These are phyloP conservation scores for Abscondita cerata DNA, from an alignment of 2,888 invertebrate genomes.

Conservation along the genomic window DNA sequence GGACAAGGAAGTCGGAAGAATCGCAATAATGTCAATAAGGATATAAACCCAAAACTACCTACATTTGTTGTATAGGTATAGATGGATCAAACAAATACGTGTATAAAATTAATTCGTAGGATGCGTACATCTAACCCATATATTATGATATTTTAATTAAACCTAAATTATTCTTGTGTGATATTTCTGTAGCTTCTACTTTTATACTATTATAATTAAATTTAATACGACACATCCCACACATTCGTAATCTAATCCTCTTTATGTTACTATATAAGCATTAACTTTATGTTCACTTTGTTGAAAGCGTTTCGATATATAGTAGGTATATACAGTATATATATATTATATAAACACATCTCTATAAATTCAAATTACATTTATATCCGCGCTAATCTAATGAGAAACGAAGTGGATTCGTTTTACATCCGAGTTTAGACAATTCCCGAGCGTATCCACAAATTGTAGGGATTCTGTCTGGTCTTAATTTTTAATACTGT, in stretches of 20 bases:
- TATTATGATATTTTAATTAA: slow-evolving; percentile 8
- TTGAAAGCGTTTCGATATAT: slow-evolving; percentile 18
- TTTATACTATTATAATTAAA: slow-evolving; percentile 14
- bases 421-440: slow-evolving; percentile 21
- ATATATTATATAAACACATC: slow-evolving; percentile 8
- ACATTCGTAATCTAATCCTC: slow-evolving; percentile 14
- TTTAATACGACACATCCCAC: slow-evolving; percentile 18
- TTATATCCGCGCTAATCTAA: slow-evolving; percentile 23
- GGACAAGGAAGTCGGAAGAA: too few relatives aligned
- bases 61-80: too few relatives aligned
- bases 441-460: slow-evolving; percentile 21
- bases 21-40: too few relatives aligned
- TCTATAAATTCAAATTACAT: slow-evolving; percentile 25
- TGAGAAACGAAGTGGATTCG: slow-evolving; percentile 24
- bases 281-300: slow-evolving; percentile 18
- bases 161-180: background rate
- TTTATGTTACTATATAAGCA: slow-evolving; percentile 17
- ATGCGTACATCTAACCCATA: background rate
- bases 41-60: too few relatives aligned
- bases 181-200: background rate
- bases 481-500: slow-evolving; percentile 34
- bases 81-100: too few relatives aligned
- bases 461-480: slow-evolving; percentile 32
- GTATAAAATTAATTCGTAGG: background rate
- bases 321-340: background rate